Evolutionary conservation across 2,113 vertebrate species (phyloP).

Genomic region (Lepidothrix coronata): DNA sequence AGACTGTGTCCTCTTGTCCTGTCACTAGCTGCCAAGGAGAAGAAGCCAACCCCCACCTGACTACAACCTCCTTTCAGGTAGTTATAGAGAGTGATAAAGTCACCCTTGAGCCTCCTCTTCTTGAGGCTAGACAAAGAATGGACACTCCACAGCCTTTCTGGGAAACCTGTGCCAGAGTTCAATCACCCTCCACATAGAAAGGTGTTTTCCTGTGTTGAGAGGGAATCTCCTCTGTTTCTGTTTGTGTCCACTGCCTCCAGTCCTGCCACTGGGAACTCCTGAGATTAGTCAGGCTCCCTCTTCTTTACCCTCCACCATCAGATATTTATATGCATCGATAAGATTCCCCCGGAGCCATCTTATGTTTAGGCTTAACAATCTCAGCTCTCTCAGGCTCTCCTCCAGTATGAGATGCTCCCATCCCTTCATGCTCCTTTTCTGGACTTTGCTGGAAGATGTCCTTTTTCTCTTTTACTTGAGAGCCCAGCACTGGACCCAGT

Average conservation of each 20-base stretch:
- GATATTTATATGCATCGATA: background rate
- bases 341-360: background rate
- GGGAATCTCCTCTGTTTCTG: background rate
- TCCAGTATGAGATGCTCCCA: background rate
- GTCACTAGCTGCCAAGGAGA: background rate
- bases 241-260: background rate
- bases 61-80: background rate
- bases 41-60: rapidly evolving
- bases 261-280: background rate
- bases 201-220: background rate
- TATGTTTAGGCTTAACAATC: background rate
- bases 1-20: background rate
- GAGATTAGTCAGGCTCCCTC: background rate
- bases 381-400: background rate
- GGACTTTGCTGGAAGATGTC: background rate
- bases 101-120: background rate
- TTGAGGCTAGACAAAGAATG: background rate
- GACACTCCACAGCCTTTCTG: background rate
- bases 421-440: background rate
- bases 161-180: background rate
- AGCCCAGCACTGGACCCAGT: background rate
- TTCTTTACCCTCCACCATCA: background rate
- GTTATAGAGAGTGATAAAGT: background rate
- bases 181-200: background rate
- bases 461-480: background rate